Percentiles rank a stretch among this genome's conserved stretches.
Conservation (phyloP, 2,888 invertebrate species). For the Mesochorus sp. region DNA sequence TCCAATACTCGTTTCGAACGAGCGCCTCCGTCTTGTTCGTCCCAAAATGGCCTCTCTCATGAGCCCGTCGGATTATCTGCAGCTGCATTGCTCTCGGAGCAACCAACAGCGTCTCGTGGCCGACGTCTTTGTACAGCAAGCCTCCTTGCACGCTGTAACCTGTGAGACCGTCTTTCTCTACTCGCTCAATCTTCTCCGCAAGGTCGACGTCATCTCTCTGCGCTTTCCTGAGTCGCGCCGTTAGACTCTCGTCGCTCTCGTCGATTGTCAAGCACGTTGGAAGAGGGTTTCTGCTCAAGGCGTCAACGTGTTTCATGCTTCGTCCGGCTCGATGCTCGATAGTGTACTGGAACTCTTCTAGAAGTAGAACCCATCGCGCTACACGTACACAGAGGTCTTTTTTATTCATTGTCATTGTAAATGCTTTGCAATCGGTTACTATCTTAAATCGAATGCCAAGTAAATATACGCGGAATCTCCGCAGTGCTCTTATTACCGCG, state of each 20-base stretch:
- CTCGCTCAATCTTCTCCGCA: slow-evolving; percentile 5
- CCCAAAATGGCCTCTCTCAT: slow-evolving; percentile 75
- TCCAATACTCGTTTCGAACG: slow-evolving; percentile 70
- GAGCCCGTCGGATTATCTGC: slow-evolving; percentile 73
- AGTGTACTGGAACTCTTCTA: slow-evolving; percentile 11
- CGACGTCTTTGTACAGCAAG: slow-evolving; percentile 22
- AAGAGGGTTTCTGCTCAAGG: slow-evolving; percentile 22
- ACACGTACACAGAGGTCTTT: too few relatives aligned
- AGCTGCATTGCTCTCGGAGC: slow-evolving; percentile 74
- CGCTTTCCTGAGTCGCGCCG: slow-evolving; percentile 14
- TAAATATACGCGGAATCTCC: too few relatives aligned
- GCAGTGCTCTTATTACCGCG: too few relatives aligned
- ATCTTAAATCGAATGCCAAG: too few relatives aligned
- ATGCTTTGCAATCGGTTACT: too few relatives aligned
- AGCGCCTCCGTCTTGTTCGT: slow-evolving; percentile 69
- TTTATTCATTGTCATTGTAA: too few relatives aligned
- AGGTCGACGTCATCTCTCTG: slow-evolving; percentile 14
- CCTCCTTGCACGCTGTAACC: slow-evolving; percentile 26
- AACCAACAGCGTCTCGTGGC: slow-evolving; percentile 59
- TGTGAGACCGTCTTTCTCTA: background rate
- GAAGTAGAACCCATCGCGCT: background rate
- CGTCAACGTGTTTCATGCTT: slow-evolving; percentile 18
- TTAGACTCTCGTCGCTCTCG: slow-evolving; percentile 26
- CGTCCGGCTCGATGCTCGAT: slow-evolving; percentile 11
- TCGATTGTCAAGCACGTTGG: slow-evolving; percentile 20